Conservation (phyloP, 2,113 vertebrate species). For the Malurus alboscapulatus region DNA sequence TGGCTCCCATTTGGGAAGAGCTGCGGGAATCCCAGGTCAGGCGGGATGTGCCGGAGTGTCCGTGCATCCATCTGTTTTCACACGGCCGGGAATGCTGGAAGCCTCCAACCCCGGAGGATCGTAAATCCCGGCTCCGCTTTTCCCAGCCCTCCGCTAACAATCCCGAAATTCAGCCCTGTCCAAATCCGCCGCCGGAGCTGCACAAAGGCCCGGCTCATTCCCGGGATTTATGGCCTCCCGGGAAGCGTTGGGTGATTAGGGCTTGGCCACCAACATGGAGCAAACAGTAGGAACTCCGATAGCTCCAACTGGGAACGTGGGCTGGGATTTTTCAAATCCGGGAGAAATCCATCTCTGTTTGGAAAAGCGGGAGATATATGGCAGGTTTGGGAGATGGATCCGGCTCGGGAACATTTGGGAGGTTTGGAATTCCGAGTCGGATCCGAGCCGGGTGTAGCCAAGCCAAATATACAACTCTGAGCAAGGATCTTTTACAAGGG, state of each 20-base stretch:
- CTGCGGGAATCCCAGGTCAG: constrained; percentile 85
- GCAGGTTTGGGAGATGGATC: constrained; percentile 88
- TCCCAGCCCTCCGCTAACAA: constrained; percentile 99
- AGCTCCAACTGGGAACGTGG: constrained; percentile 93
- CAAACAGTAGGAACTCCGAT: constrained; percentile 98
- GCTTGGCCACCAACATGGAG: constrained; percentile 97
- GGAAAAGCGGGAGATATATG: constrained; percentile 91
- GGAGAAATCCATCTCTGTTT: constrained; percentile 96
- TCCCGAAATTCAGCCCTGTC: constrained; percentile 96
- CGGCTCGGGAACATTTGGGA: constrained; percentile 87
- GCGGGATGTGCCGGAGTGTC: constrained; percentile 84
- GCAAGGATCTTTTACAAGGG: constrained; percentile 87
- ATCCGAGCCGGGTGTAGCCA: neutral
- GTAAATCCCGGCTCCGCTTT: constrained; percentile 94
- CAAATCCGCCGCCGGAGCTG: constrained; percentile 75
- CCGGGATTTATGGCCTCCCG: constrained; percentile 96
- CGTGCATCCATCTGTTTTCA: constrained; percentile 98
- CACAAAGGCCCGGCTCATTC: constrained; percentile 95
- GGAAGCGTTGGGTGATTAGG: constrained; percentile 95
- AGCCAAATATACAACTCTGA: constrained; percentile 85
- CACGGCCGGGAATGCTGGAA: constrained; percentile 93
- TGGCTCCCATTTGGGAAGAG: constrained; percentile 93
- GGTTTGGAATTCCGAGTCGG: neutral
- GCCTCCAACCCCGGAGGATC: constrained; percentile 95
- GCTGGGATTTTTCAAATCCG: constrained; percentile 96